Evolutionary conservation across 2,888 invertebrate genomes (phyloP), one percentile per base, ranked within the genome.

Genomic region (Aphidius colemani): DNA sequence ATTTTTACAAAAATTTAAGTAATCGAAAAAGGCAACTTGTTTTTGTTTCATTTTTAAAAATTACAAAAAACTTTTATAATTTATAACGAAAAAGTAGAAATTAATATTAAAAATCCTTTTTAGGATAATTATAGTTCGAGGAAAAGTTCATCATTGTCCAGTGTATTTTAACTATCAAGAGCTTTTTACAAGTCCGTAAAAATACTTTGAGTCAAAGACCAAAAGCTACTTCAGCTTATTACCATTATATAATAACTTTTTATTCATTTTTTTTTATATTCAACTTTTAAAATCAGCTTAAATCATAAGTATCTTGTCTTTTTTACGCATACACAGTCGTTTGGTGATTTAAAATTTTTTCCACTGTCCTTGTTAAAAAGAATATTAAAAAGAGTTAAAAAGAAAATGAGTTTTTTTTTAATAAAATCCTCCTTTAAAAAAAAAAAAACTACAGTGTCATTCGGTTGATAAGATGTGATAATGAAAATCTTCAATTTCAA

Each of bases 171-270:
- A 40, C 7, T 44, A 51, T 63, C 62, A 65, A 66, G 64, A 69
- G 66, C 63, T 59, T 62, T 61, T 30, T 30, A 30, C 30, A 30
- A 55, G 59, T 53, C 48, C 61, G 50, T 44, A 48, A 61, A 57
- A 57, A 68, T 67, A 77, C 76, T 78, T 75, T 72, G 70, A 74
- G 64, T 71, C 70, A 74, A 79, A 74, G 77, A 73, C 74, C 69
- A 69, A 77, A 79, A 78, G 77, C 78, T 76, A 70, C 77, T 77
- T 77, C 73, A 66, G 73, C 71, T 78, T 72, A 72, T 78, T 77
- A 76, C 67, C 64, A 59, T 63, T 30, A 30, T 30, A 30, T 30
- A 30, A 30, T 30, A 61, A 65, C 68, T 70, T 65, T 61, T 57
- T 55, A 63, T 67, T 60, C 46, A 45, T 48, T 65, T 50, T 69